Conservation (phyloP, 64 coral and sea anemone species). For the Pachyseris speciosa region DNA sequence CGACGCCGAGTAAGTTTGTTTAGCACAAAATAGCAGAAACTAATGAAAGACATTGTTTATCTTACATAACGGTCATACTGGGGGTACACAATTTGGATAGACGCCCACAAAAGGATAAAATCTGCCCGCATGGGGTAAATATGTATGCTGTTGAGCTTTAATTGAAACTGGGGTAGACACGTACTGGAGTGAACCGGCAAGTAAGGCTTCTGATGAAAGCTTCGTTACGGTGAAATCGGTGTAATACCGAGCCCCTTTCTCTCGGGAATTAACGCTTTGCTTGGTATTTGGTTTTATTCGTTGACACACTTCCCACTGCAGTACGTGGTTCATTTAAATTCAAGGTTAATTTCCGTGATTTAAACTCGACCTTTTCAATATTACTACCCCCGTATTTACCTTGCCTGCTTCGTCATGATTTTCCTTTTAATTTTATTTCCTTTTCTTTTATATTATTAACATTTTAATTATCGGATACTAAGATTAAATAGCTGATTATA, state of each 20-base stretch:
- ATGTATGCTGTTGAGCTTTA: no score
- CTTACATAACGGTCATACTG: no score
- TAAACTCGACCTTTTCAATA: neutral
- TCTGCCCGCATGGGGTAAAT: no score
- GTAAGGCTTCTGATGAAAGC: no score
- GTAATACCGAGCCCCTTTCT: no score
- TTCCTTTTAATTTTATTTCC: neutral
- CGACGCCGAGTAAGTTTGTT: neutral
- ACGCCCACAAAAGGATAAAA: neutral
- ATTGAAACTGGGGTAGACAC: neutral
- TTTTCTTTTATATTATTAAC: neutral
- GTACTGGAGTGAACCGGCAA: no score
- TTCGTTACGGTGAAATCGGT: no score
- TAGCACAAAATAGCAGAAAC: neutral
- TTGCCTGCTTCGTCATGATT: neutral
- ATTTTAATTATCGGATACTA: constrained; percentile 25
- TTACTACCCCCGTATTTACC: no score
- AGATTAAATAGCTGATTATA: constrained; percentile 30
- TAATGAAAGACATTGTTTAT: neutral
- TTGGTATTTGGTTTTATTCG: neutral
- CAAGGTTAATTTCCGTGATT: neutral
- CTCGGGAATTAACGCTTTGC: neutral
- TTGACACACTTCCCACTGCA: neutral
- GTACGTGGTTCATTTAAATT: neutral
- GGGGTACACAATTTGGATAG: neutral